These are phyloP conservation scores for Ancistrus triradiatus DNA, from an alignment of 2,113 vertebrate species.

Conservation along the genomic window DNA sequence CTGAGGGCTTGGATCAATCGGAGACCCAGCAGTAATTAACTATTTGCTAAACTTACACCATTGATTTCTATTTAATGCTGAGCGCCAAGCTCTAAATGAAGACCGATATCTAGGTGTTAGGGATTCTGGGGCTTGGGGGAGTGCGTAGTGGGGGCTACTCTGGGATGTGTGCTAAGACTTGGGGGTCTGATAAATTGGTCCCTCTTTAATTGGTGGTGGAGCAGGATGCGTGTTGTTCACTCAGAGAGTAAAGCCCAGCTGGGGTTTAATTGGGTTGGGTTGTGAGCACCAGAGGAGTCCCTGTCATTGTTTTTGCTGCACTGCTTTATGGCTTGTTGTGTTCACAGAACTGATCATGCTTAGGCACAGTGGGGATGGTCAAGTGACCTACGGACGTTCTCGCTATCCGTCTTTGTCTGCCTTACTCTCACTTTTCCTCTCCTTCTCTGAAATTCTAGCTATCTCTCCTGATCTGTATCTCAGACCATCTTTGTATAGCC, in stretches of 20 bases:
- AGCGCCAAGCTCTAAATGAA: conserved; percentile 83
- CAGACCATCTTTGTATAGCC: conserved; percentile 14
- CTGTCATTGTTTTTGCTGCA: conserved; percentile 47
- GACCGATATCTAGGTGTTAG: conserved; percentile 71
- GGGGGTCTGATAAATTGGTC: conserved; percentile 48
- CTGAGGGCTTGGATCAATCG: conserved; percentile 81
- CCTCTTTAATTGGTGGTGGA: conserved; percentile 54
- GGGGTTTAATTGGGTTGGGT: conserved; percentile 51
- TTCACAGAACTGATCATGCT: conserved; percentile 7
- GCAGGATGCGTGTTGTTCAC: conserved; percentile 20
- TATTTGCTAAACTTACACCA: conserved; percentile 90
- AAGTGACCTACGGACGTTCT: conserved; percentile 10
- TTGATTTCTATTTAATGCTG: conserved; percentile 88
- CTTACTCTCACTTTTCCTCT: conserved; percentile 3
- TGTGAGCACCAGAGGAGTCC: conserved; percentile 43
- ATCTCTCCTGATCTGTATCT: conserved; percentile 34
- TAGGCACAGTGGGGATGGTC: neutral
- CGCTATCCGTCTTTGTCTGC: neutral
- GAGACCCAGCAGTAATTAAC: conserved; percentile 86
- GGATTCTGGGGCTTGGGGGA: neutral
- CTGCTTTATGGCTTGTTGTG: conserved; percentile 32
- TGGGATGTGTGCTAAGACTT: conserved; percentile 64
- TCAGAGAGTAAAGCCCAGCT: conserved; percentile 45
- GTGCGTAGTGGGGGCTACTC: neutral
- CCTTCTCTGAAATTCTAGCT: conserved; percentile 6